Conservation (phyloP, 2,888 invertebrate species). For the Plebejus melissa region DNA sequence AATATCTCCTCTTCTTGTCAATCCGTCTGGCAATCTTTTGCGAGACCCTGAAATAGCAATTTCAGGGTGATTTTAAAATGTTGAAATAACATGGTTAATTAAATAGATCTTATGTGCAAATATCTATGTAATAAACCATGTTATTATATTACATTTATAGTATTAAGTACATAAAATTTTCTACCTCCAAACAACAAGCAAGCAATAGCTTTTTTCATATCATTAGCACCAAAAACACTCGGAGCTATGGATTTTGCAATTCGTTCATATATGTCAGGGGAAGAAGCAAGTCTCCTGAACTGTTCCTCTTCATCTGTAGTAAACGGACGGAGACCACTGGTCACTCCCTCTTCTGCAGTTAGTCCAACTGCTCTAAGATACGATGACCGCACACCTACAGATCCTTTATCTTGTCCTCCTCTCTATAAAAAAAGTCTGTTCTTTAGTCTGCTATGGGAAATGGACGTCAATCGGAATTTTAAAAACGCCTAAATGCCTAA, state of each 20-base stretch:
- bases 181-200: constrained; percentile 95
- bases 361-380: constrained; percentile 97
- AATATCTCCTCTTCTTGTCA: too few relatives aligned
- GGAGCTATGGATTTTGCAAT: constrained; percentile 96
- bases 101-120: too few relatives aligned
- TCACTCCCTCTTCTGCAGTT: constrained; percentile 89
- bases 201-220: constrained; percentile 98
- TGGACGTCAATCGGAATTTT: too few relatives aligned
- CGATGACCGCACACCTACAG: constrained; percentile 94
- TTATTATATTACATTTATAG: too few relatives aligned
- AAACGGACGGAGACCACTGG: constrained; percentile 81
- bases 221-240: constrained; percentile 95
- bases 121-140: too few relatives aligned
- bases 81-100: too few relatives aligned
- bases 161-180: too few relatives aligned
- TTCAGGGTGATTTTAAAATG: too few relatives aligned
- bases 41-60: too few relatives aligned
- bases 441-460: too few relatives aligned
- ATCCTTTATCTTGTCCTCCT: constrained; percentile 86
- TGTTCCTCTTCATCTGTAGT: constrained; percentile 80
- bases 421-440: constrained; percentile 55
- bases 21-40: too few relatives aligned
- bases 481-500: too few relatives aligned
- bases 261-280: constrained; percentile 92
- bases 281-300: constrained; percentile 90